These are phyloP conservation scores for Syndactyla subalaris DNA, from an alignment of 2,797 vertebrate genomes.

Conservation along the genomic window DNA sequence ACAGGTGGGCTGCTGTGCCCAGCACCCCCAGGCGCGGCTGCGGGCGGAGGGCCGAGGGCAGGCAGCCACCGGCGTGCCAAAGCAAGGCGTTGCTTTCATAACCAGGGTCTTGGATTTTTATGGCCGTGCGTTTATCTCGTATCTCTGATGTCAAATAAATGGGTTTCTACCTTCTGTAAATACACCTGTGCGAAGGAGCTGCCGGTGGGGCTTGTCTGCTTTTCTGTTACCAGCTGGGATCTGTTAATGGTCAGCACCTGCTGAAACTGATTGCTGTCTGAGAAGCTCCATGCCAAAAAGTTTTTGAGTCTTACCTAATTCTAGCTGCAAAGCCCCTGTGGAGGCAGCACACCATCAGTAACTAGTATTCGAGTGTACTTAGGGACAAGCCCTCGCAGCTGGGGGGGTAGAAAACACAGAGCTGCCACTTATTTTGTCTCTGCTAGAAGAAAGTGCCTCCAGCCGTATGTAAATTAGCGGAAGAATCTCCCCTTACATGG, in stretches of 20 bases:
- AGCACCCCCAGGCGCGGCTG: not conserved
- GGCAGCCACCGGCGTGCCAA: rapidly evolving
- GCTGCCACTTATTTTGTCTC: not conserved
- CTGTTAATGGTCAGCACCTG: not conserved
- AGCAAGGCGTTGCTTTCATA: not conserved
- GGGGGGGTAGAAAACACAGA: not conserved
- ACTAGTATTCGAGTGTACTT: not conserved
- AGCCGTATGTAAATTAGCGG: not conserved
- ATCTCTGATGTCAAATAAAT: not conserved
- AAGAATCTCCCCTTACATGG: not conserved
- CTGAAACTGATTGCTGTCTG: not conserved
- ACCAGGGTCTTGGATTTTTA: rapidly evolving
- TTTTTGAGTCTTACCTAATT: slow-evolving; percentile 12
- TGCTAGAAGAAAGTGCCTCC: not conserved
- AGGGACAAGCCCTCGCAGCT: not conserved
- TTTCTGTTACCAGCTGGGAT: not conserved
- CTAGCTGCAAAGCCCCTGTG: not conserved
- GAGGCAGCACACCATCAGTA: not conserved
- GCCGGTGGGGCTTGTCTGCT: not conserved
- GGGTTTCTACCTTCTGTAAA: slow-evolving; percentile 5
- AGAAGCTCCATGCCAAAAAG: not conserved
- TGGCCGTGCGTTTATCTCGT: rapidly evolving
- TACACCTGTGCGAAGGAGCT: not conserved
- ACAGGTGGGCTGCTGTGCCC: not conserved
- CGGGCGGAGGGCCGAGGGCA: no score